Conservation (phyloP, 1,140 invertebrate species). For the Drosophila watanabei region DNA sequence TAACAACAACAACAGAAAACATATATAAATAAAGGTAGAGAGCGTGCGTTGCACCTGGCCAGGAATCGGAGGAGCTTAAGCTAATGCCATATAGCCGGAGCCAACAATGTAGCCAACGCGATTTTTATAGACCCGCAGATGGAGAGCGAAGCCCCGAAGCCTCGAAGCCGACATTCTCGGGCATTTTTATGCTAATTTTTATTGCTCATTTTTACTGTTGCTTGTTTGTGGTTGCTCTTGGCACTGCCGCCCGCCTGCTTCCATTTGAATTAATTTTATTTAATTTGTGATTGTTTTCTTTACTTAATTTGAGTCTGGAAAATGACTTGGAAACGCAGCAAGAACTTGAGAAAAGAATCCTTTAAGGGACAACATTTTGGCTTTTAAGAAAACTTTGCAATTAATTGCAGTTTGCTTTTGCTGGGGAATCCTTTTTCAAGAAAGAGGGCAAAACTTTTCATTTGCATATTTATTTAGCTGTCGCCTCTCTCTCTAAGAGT, state of each 20-base stretch:
- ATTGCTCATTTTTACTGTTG: slow-evolving; percentile 54
- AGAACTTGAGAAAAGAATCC: neutral
- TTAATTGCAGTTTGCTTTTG: neutral
- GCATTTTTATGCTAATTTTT: slow-evolving; percentile 61
- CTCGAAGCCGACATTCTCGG: slow-evolving; percentile 3
- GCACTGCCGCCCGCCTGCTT: slow-evolving; percentile 11
- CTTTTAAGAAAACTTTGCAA: slow-evolving; percentile 2
- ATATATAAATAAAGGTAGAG: slow-evolving; percentile 17
- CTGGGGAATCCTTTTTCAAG: neutral
- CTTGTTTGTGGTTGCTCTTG: slow-evolving; percentile 26
- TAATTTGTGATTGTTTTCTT: slow-evolving; percentile 65
- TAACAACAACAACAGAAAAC: neutral
- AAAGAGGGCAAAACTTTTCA: slow-evolving; percentile 1
- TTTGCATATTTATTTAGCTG: slow-evolving; percentile 25
- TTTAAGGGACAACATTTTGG: neutral
- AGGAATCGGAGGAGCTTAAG: slow-evolving; percentile 10
- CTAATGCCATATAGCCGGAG: slow-evolving; percentile 1
- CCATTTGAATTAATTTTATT: slow-evolving; percentile 80
- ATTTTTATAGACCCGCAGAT: slow-evolving; percentile 45
- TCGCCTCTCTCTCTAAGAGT: too few species aligned
- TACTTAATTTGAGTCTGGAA: slow-evolving; percentile 62
- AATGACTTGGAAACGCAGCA: neutral
- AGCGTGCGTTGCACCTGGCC: slow-evolving; percentile 39
- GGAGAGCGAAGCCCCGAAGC: neutral
- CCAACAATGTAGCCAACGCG: slow-evolving; percentile 19